A percentile compares a stretch with the other conserved stretches of the same genome.
Evolutionary conservation across 2,888 invertebrate genomes (phyloP).

Genomic region (Quadroppia sp.): DNA sequence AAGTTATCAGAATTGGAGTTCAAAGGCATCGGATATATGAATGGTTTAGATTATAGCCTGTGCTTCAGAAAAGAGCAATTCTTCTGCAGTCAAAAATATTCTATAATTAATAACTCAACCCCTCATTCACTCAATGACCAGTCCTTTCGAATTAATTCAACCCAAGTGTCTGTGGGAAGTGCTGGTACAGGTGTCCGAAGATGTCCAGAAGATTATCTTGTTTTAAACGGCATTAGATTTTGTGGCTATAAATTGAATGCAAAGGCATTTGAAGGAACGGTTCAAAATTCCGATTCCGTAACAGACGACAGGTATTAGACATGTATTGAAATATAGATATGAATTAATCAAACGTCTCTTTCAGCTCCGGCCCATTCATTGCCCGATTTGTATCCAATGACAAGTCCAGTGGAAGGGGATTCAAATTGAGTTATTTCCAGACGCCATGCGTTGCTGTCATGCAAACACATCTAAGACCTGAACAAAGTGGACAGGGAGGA

Average conservation of each 20-base stretch:
- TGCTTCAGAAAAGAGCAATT: conserved; percentile 78
- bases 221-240: conserved; percentile 45
- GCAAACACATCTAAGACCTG: background rate
- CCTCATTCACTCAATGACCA: conserved; percentile 3
- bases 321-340: background rate
- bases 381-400: conserved; percentile 45
- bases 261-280: conserved; percentile 32
- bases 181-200: conserved; percentile 42
- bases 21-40: conserved; percentile 55
- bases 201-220: conserved; percentile 45
- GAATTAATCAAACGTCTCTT: background rate
- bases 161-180: conserved; percentile 38
- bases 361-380: conserved; percentile 46
- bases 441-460: conserved; percentile 43
- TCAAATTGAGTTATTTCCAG: conserved; percentile 46
- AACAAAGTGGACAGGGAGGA: too few species aligned
- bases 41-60: conserved; percentile 82
- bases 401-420: conserved; percentile 45
- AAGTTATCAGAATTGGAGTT: background rate
- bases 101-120: background rate
- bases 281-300: conserved; percentile 40
- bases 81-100: conserved; percentile 67
- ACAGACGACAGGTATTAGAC: conserved; percentile 39
- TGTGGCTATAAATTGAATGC: conserved; percentile 47
- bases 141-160: background rate